Evolutionary conservation across 1,140 invertebrate genomes (phyloP).

Genomic region (Drosophila varians): DNA sequence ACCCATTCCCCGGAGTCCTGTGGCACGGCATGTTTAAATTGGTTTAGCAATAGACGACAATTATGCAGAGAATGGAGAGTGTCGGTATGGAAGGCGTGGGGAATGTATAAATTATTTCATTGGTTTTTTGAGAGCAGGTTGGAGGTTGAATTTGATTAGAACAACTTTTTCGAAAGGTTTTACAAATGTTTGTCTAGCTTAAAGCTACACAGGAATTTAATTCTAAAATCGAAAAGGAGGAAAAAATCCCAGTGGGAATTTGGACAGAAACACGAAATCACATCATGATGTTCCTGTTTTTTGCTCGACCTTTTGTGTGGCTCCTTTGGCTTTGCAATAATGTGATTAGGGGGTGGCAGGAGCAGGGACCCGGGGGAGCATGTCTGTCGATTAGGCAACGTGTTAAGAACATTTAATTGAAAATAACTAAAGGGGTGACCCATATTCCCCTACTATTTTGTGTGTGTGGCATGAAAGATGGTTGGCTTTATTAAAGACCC

Average conservation of each 20-base stretch:
- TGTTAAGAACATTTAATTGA: slow-evolving; percentile 55
- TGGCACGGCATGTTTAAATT: slow-evolving; percentile 43
- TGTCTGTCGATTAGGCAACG: slow-evolving; percentile 46
- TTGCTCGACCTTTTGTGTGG: slow-evolving; percentile 35
- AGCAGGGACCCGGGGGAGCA: slow-evolving; percentile 25
- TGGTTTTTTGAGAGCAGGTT: too few species aligned
- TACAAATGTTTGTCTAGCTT: too few species aligned
- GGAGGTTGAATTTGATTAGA: too few species aligned
- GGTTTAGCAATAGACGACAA: slow-evolving; percentile 31
- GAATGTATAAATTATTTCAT: neutral
- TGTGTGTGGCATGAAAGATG: slow-evolving; percentile 48
- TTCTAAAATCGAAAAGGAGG: neutral
- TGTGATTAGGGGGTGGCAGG: slow-evolving; percentile 30
- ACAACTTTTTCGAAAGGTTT: too few species aligned
- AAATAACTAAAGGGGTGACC: slow-evolving; percentile 43
- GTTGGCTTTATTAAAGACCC: slow-evolving; percentile 50
- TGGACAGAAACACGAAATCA: slow-evolving; percentile 14
- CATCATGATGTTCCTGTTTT: slow-evolving; percentile 31
- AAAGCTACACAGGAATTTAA: too few species aligned
- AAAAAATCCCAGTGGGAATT: slow-evolving; percentile 3
- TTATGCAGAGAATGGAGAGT: slow-evolving; percentile 5
- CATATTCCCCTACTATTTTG: neutral
- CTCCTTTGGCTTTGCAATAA: slow-evolving; percentile 33
- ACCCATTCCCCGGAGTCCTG: slow-evolving; percentile 14
- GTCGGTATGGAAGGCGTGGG: too few species aligned